These are phyloP conservation scores for Ceraclea dissimilis DNA, from an alignment of 2,888 invertebrate species.

Conservation along the genomic window DNA sequence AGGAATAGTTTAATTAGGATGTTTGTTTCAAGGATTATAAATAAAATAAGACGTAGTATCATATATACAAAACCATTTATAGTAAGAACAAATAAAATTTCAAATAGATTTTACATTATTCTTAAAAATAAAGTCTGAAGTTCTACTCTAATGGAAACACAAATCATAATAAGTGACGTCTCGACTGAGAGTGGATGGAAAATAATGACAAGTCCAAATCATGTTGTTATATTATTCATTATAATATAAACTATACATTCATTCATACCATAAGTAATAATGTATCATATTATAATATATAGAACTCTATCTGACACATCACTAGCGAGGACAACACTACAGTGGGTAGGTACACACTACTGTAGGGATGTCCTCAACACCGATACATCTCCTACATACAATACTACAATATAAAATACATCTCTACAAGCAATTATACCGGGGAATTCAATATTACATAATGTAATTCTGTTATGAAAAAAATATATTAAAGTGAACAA, in stretches of 20 bases:
- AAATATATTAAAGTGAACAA: no score
- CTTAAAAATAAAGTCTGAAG: slow-evolving; percentile 23
- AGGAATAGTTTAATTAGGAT: no score
- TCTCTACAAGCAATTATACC: slow-evolving; percentile 7
- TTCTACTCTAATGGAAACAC: slow-evolving; percentile 25
- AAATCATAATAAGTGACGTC: slow-evolving; percentile 9
- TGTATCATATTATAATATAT: no score
- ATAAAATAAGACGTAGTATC: neutral
- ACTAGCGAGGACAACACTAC: no score
- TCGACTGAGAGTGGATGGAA: slow-evolving; percentile 19
- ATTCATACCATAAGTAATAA: no score
- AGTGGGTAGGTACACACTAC: no score
- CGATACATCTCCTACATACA: no score
- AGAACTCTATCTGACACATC: no score
- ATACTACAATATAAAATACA: slow-evolving; percentile 4
- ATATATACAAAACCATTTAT: slow-evolving; percentile 26
- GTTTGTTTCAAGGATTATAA: no score
- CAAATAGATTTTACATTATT: slow-evolving; percentile 19
- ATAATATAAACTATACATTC: neutral
- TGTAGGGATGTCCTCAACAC: no score
- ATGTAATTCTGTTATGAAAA: neutral
- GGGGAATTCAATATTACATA: slow-evolving; percentile 10
- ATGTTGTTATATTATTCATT: slow-evolving; percentile 16
- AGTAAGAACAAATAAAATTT: slow-evolving; percentile 25
- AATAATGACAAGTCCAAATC: slow-evolving; percentile 15